Conservation (phyloP, 1,140 invertebrate genomes). For the Drosophila kepulauana region DNA sequence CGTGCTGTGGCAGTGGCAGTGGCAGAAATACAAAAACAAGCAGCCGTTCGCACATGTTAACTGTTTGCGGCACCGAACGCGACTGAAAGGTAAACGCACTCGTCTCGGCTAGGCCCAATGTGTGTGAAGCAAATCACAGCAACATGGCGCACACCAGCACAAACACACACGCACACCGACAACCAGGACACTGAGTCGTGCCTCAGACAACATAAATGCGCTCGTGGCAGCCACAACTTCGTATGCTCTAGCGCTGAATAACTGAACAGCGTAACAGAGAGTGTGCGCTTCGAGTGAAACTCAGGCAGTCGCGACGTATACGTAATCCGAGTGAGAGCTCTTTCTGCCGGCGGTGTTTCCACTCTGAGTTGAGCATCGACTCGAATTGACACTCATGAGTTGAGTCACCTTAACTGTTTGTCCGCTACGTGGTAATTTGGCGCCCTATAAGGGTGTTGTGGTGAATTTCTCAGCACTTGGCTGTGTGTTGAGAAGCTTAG, state of each 20-base stretch:
- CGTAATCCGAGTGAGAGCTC: constrained; percentile 7
- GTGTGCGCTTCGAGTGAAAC: constrained; percentile 17
- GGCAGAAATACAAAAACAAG: constrained; percentile 26
- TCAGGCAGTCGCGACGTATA: constrained; percentile 17
- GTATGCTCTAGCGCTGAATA: constrained; percentile 48
- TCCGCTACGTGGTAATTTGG: constrained; percentile 56
- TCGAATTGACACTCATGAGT: not conserved
- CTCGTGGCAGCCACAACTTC: constrained; percentile 48
- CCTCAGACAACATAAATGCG: constrained; percentile 67
- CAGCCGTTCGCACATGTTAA: constrained; percentile 74
- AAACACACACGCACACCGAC: constrained; percentile 25
- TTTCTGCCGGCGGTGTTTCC: not conserved
- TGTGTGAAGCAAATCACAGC: constrained; percentile 73
- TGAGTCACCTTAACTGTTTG: not conserved
- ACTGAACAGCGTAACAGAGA: constrained; percentile 1
- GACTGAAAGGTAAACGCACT: constrained; percentile 84
- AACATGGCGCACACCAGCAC: constrained; percentile 38
- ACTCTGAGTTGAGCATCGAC: constrained; percentile 21
- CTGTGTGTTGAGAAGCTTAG: constrained; percentile 51
- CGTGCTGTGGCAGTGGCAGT: constrained; percentile 22
- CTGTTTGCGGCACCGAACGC: constrained; percentile 81
- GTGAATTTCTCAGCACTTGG: constrained; percentile 25
- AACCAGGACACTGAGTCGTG: constrained; percentile 33
- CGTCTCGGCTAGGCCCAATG: constrained; percentile 54
- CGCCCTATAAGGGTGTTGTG: constrained; percentile 36